These are phyloP conservation scores for Pimephales promelas DNA, from an alignment of 2,113 vertebrate genomes.

Conservation along the genomic window DNA sequence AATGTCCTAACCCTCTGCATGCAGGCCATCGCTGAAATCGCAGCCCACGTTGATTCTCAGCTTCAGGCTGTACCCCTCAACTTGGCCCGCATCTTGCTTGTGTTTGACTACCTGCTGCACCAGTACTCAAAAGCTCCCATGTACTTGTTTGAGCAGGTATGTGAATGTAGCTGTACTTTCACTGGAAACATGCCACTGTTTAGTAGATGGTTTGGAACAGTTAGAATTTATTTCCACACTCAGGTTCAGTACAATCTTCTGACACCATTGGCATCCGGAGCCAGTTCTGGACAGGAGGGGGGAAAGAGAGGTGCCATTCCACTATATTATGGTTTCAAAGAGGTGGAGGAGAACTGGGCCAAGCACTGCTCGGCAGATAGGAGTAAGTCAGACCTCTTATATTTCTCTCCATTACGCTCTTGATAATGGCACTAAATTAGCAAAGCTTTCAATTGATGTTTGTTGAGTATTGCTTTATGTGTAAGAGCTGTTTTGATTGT, in stretches of 20 bases:
- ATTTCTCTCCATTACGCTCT: neutral
- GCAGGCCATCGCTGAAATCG: conserved; percentile 89
- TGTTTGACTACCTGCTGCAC: conserved; percentile 94
- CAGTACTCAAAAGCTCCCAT: conserved; percentile 91
- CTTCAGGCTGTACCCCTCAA: conserved; percentile 84
- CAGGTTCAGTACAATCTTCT: conserved; percentile 96
- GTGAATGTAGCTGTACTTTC: neutral
- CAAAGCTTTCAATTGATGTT: too few relatives aligned
- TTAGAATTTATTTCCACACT: conserved; percentile 2
- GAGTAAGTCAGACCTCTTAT: conserved; percentile 56
- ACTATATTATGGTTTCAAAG: conserved; percentile 94
- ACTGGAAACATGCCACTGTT: neutral
- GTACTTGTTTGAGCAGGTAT: conserved; percentile 95
- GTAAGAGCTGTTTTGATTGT: neutral
- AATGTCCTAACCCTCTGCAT: conserved; percentile 83
- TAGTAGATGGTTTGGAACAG: neutral
- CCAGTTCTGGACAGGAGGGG: conserved; percentile 81
- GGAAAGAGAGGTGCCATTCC: conserved; percentile 75
- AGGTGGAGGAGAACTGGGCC: conserved; percentile 98
- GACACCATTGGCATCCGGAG: conserved; percentile 86
- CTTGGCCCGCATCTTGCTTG: conserved; percentile 87
- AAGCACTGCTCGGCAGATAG: conserved; percentile 92
- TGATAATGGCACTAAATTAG: neutral
- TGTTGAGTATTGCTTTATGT: too few relatives aligned
- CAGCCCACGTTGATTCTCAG: conserved; percentile 83